Percentiles rank a stretch among this genome's conserved stretches.
These are phyloP conservation scores for Falco naumanni DNA, from an alignment of 2,797 vertebrate genomes.

Conservation along the genomic window DNA sequence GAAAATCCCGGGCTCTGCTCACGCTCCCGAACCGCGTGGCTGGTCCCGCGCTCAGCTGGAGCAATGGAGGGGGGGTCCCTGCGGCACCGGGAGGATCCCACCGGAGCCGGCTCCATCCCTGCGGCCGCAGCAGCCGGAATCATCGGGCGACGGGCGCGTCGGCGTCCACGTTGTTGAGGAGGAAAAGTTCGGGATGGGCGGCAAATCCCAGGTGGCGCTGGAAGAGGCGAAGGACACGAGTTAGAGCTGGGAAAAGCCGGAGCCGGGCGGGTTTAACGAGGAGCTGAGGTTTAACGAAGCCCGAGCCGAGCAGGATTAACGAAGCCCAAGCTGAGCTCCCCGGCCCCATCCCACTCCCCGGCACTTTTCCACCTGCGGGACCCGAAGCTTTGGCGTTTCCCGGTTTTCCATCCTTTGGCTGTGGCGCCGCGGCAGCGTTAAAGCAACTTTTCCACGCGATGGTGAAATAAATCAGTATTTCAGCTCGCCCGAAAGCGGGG, in stretches of 20 bases:
- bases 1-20: background rate
- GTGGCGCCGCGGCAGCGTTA: background rate
- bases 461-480: too few relatives aligned
- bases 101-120: background rate
- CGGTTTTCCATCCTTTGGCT: fast-evolving
- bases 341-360: background rate
- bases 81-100: background rate
- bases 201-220: conserved; percentile 79
- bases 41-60: conserved; percentile 11
- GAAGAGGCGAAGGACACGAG: background rate
- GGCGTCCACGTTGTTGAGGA: conserved; percentile 83
- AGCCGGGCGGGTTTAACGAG: too few relatives aligned
- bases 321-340: background rate
- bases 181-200: conserved; percentile 82
- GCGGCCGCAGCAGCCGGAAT: background rate
- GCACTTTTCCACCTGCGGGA: background rate
- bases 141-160: conserved; percentile 72
- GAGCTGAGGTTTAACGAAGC: background rate
- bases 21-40: background rate
- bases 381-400: background rate
- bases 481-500: background rate
- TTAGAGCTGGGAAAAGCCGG: background rate
- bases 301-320: too few relatives aligned
- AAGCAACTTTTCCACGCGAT: too few relatives aligned
- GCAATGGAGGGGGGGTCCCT: background rate